phyloP scores from a whole-genome alignment of 2,113 vertebrate genomes.

The Phainopepla nitens region DNA sequence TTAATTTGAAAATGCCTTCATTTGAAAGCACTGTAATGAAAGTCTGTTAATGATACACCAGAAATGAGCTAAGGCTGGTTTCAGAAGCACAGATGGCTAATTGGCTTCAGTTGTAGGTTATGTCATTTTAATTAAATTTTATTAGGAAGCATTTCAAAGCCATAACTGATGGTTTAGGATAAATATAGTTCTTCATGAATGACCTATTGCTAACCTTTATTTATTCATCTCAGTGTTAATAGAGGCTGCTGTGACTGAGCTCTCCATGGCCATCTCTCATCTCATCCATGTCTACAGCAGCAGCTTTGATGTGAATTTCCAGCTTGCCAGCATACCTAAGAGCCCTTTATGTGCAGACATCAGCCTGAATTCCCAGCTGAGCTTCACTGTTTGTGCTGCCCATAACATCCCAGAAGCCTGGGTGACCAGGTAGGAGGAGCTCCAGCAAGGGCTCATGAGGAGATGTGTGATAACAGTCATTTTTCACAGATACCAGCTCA shows the following conservation, averaged over 20 bases:
- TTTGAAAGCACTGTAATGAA: conserved; percentile 2
- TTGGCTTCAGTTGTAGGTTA: conserved; percentile 49
- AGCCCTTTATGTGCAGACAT: not conserved
- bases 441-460: not conserved
- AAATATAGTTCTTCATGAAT: conserved; percentile 1
- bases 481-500: not conserved
- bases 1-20: conserved; percentile 13
- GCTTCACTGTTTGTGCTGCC: conserved; percentile 66
- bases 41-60: conserved; percentile 6
- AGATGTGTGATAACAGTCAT: accelerated
- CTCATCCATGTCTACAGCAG: conserved; percentile 56
- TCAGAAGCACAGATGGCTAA: conserved; percentile 61
- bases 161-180: conserved; percentile 32
- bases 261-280: conserved; percentile 44
- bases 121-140: conserved; percentile 67
- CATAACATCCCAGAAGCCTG: conserved; percentile 71
- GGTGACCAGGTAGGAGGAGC: conserved; percentile 52
- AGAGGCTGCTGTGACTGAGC: conserved; percentile 29
- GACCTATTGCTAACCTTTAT: conserved; percentile 28
- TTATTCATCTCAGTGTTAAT: not conserved
- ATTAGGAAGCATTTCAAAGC: conserved; percentile 52
- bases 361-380: conserved; percentile 41
- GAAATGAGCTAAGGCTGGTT: conserved; percentile 15
- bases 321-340: not conserved
- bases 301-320: conserved; percentile 68